Conservation (phyloP, 2,888 invertebrate species). For the Meiosimyza decipiens region DNA sequence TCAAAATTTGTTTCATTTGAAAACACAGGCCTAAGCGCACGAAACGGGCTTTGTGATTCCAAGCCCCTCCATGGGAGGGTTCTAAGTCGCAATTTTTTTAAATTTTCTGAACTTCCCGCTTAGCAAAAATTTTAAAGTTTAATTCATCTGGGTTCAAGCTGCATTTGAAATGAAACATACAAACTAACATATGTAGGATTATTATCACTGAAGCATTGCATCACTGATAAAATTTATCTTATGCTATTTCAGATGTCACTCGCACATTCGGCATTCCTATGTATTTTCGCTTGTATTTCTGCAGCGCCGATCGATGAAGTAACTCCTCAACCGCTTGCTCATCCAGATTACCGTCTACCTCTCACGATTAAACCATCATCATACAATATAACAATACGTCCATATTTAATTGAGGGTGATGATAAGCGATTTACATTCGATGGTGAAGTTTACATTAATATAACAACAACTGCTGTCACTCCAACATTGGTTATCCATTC, state of each 20-base stretch:
- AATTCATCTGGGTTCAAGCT: no score
- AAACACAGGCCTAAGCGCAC: no score
- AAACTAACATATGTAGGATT: no score
- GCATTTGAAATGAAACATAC: no score
- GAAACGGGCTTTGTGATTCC: no score
- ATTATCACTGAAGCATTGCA: no score
- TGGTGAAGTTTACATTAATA: slow-evolving; percentile 66
- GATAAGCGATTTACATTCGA: slow-evolving; percentile 52
- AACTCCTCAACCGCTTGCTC: slow-evolving; percentile 28
- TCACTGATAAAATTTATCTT: no score
- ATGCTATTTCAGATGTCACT: slow-evolving; percentile 31
- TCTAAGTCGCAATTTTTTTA: no score
- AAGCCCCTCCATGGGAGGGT: no score
- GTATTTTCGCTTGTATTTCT: slow-evolving; percentile 39
- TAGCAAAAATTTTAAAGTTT: no score
- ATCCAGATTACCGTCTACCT: slow-evolving; percentile 53
- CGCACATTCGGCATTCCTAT: slow-evolving; percentile 46
- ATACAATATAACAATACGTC: slow-evolving; percentile 70
- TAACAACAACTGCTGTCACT: slow-evolving; percentile 65
- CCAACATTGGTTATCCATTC: slow-evolving; percentile 69
- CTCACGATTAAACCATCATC: slow-evolving; percentile 67
- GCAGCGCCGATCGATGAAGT: slow-evolving; percentile 42
- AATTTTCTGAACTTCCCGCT: no score
- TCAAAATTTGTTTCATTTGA: no score
- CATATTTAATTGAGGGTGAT: slow-evolving; percentile 62